phyloP scores from a whole-genome alignment of 2,888 invertebrate species.

The Cryptocephalus primarius region DNA sequence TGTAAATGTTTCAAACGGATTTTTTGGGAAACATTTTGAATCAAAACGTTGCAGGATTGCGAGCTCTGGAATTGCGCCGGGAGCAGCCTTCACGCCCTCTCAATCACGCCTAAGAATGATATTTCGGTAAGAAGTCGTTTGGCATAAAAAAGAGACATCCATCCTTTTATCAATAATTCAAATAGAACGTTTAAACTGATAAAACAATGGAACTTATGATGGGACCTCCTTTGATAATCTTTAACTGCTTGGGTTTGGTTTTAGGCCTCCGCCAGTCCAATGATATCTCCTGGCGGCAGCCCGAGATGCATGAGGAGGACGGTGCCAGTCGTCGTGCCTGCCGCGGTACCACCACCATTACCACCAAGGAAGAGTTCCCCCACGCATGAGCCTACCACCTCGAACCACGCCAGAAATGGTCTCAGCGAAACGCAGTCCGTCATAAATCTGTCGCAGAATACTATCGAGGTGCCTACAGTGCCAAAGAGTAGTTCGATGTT shows the following conservation, averaged over 20 bases:
- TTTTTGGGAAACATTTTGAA: not conserved
- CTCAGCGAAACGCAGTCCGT: constrained; percentile 25
- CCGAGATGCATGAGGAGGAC: constrained; percentile 39
- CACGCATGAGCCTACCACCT: constrained; percentile 31
- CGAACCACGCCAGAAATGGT: constrained; percentile 19
- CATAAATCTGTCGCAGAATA: constrained; percentile 25
- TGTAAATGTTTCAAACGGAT: not conserved
- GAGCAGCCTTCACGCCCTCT: constrained; percentile 42
- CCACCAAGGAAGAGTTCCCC: constrained; percentile 51
- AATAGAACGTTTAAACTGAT: not conserved
- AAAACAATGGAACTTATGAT: not conserved
- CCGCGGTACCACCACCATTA: constrained; percentile 46
- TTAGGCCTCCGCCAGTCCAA: constrained; percentile 42
- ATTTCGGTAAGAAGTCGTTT: constrained; percentile 30
- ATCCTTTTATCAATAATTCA: not conserved
- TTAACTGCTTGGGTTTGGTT: too few species aligned
- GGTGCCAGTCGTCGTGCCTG: constrained; percentile 26
- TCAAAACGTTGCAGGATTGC: constrained; percentile 35
- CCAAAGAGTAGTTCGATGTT: constrained; percentile 35
- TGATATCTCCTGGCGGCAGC: constrained; percentile 48
- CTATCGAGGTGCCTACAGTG: constrained; percentile 24
- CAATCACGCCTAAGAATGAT: constrained; percentile 42
- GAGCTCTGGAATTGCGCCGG: constrained; percentile 41
- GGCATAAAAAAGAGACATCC: not conserved
- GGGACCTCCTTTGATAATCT: not conserved